These are phyloP conservation scores for Ibycter americanus DNA, from an alignment of 2,797 vertebrate genomes.

Conservation along the genomic window DNA sequence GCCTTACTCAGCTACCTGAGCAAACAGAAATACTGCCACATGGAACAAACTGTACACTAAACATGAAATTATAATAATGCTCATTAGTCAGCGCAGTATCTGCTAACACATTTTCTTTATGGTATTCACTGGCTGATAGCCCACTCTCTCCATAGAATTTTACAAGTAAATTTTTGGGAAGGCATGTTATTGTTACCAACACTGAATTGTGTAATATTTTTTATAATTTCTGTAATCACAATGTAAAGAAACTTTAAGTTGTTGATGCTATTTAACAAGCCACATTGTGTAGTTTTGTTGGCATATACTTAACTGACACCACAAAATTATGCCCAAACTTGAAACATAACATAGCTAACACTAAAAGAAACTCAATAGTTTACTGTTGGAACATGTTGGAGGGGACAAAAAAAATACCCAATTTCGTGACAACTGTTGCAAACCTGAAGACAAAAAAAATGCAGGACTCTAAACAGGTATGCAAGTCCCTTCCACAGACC, in stretches of 20 bases:
- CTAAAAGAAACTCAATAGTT: background rate
- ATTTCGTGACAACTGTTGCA: background rate
- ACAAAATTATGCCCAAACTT: background rate
- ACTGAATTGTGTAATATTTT: background rate
- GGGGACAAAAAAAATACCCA: background rate
- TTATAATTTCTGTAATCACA: background rate
- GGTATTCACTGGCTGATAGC: background rate
- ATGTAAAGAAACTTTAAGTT: background rate
- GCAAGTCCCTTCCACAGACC: background rate
- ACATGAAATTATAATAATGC: background rate
- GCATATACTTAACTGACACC: background rate
- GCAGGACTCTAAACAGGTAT: background rate
- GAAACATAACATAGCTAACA: background rate
- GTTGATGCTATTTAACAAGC: background rate
- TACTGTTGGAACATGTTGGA: background rate
- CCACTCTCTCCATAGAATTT: background rate
- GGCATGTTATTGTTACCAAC: background rate
- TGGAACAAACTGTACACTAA: background rate
- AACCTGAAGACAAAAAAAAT: background rate
- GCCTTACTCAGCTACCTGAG: background rate
- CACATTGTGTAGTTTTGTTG: background rate
- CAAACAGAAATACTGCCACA: background rate
- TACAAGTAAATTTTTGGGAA: background rate
- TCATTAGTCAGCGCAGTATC: background rate
- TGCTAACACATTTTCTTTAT: background rate